Base-by-base conservation (phyloP, 37 sponge, comb jelly and placozoan species). In the Agelas oroides region DNA sequence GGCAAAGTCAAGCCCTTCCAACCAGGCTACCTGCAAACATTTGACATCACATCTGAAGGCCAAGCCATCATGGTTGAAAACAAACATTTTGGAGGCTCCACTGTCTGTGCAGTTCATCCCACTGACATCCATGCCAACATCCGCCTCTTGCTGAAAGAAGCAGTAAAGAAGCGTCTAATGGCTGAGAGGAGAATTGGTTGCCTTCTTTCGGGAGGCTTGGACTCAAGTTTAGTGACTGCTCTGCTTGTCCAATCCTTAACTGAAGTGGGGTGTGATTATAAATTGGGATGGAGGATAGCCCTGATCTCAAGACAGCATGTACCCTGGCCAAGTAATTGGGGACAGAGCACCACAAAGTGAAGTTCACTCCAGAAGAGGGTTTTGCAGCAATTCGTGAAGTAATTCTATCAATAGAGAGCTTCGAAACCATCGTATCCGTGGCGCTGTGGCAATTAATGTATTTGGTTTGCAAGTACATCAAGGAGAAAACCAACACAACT, bases 161-260 rank as follows among this genome's bases (percentile, higher is more conserved):
- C 91, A 52, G 91, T 91, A 15, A 74, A 39, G 52, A 91, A 91
- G 78, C 31, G 91, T 18, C 38, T 86, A 59, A 86, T 86, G 81
- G 41, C 83, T 28, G 91, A 91, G 13, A 36, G 91, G 20, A 78
- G 40, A 28, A 81, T 87, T 38, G 94, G 88, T 0, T 64, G 78
- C 27, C 64, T 86, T 34, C 82, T 94, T 1, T 82, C 84, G 31
- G 94, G 94, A 0, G 94, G 94, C 13, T 65, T 94, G 46, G 94
- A 94, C 70, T 83, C 85, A 36, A 91, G 91, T 68, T 78, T 94
- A 60, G 84, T 94, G 14, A 75, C 90, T 24, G 90, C 94, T 63
- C 62, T 94, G 5, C 59, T 85, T 27, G 84, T 69, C 6, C 59
- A 83, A 65, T 84, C 58, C 40, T 35, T 79, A n/a, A 79, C 67